These are phyloP conservation scores for Lophura nycthemera DNA, from an alignment of 2,113 vertebrate genomes.

Conservation along the genomic window DNA sequence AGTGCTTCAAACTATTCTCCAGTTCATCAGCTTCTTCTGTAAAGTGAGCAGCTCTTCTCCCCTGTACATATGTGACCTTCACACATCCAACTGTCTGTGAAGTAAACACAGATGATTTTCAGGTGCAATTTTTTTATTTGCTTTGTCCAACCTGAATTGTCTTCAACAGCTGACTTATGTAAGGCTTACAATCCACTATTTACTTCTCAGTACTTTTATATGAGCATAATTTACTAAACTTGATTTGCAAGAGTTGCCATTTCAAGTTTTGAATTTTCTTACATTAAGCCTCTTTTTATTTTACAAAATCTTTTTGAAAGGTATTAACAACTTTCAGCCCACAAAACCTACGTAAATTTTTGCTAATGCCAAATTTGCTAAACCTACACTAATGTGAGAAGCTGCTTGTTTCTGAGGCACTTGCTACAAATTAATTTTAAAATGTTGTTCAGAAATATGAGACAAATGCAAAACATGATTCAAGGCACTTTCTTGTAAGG, in stretches of 20 bases:
- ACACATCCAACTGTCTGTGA: not conserved
- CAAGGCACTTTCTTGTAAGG: not conserved
- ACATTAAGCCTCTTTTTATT: slow-evolving; percentile 1
- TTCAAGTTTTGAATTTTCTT: slow-evolving; percentile 20
- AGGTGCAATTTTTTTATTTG: not conserved
- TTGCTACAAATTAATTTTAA: slow-evolving; percentile 49
- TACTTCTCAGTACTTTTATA: slow-evolving; percentile 12
- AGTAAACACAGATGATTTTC: not conserved
- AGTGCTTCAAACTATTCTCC: slow-evolving; percentile 13
- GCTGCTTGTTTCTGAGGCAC: slow-evolving; percentile 38
- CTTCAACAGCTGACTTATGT: slow-evolving; percentile 34
- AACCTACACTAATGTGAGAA: slow-evolving; percentile 12
- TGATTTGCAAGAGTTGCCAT: not conserved
- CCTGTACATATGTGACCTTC: not conserved
- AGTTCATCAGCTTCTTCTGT: slow-evolving; percentile 29
- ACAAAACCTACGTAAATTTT: slow-evolving; percentile 51
- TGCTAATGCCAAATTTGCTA: slow-evolving; percentile 53
- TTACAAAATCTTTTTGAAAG: slow-evolving; percentile 17
- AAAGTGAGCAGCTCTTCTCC: not conserved
- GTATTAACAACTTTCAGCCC: slow-evolving; percentile 15
- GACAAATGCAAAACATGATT: not conserved
- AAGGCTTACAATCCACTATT: not conserved
- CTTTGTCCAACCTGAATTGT: slow-evolving; percentile 5
- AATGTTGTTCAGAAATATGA: not conserved
- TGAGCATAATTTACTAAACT: slow-evolving; percentile 14